Conservation (phyloP, 1,140 invertebrate species). For the Uloborus diversus region DNA sequence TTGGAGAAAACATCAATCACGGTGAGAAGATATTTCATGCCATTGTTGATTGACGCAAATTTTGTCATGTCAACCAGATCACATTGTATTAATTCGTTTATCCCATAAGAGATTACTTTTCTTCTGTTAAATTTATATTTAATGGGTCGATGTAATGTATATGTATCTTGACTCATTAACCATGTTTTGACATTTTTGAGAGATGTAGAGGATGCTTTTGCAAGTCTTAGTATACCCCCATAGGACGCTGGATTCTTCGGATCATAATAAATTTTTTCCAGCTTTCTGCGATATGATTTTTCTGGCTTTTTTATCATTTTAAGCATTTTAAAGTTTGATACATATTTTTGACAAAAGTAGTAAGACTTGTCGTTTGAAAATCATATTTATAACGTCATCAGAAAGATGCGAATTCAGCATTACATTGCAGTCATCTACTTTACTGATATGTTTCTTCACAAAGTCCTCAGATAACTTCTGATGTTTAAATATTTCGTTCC, state of each 20-base stretch:
- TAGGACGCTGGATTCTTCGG: not conserved
- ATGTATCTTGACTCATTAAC: constrained; percentile 22
- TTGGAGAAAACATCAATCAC: not conserved
- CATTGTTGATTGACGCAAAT: not conserved
- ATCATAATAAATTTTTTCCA: constrained; percentile 48
- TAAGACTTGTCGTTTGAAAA: no score
- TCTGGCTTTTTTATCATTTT: no score
- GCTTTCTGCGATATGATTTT: no score
- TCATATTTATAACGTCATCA: no score
- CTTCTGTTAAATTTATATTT: not conserved
- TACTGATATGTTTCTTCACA: no score
- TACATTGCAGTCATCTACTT: no score
- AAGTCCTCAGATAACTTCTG: no score
- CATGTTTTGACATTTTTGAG: constrained; percentile 29
- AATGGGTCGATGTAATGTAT: not conserved
- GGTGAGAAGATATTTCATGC: not conserved
- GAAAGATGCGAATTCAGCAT: no score
- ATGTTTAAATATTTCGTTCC: no score
- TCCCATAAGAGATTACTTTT: not conserved
- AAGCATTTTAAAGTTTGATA: no score
- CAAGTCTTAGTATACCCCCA: not conserved
- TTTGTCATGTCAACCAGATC: not conserved
- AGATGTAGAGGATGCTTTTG: not conserved
- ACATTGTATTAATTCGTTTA: not conserved
- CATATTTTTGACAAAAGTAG: no score